These are phyloP conservation scores for Accipiter virgatus DNA, from an alignment of 2,113 vertebrate species.

Conservation along the genomic window DNA sequence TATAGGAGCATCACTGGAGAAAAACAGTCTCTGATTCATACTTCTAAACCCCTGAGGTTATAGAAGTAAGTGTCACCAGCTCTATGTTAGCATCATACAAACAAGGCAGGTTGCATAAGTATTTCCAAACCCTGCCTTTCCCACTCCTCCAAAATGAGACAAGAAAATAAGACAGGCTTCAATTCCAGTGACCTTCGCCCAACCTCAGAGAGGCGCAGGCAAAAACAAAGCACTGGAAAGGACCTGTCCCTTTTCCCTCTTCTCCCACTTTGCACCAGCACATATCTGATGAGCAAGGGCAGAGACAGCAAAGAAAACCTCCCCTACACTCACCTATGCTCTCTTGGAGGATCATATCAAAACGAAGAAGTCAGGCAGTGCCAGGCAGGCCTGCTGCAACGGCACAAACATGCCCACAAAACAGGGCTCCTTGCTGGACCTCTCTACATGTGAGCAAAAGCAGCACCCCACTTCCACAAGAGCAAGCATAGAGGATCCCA, in stretches of 20 bases:
- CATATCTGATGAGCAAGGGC: neutral
- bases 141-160: neutral
- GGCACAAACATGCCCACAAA: neutral
- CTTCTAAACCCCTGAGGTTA: neutral
- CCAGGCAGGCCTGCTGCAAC: neutral
- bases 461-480: neutral
- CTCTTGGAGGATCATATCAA: neutral
- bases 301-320: neutral
- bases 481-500: neutral
- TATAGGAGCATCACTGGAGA: neutral
- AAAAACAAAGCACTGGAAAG: neutral
- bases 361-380: neutral
- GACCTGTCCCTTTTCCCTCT: neutral
- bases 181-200: neutral
- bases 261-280: neutral
- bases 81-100: neutral
- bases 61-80: neutral
- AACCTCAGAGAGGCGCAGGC: neutral
- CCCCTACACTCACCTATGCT: fast-evolving
- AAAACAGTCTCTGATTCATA: neutral
- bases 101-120: neutral
- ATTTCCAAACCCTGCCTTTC: neutral
- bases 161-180: neutral
- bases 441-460: neutral
- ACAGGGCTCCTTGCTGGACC: neutral